phyloP scores from a whole-genome alignment of 2,888 invertebrate species.

The Schizaphis graminum region DNA sequence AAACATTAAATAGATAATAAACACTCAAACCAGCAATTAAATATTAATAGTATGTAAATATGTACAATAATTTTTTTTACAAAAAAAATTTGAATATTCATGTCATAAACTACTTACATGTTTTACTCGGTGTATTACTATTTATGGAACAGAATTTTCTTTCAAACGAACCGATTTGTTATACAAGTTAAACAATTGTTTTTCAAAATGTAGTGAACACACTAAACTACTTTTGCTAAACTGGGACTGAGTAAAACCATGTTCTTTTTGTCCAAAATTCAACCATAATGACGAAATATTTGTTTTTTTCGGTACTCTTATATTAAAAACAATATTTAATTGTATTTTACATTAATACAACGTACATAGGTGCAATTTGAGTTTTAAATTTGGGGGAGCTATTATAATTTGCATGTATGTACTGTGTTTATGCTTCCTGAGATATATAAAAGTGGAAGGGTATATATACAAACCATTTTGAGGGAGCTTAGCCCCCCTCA shows the following conservation, averaged over 20 bases:
- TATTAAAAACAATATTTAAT: neutral
- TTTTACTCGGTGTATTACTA: neutral
- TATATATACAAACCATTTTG: no score
- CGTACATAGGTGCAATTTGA: no score
- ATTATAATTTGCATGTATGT: no score
- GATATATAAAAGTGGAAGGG: no score
- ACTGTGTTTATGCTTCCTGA: no score
- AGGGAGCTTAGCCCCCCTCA: no score
- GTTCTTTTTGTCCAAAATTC: neutral
- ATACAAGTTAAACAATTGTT: neutral
- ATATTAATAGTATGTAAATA: neutral
- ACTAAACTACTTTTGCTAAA: neutral
- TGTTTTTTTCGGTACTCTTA: neutral
- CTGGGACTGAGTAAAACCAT: neutral
- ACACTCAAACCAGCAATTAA: neutral
- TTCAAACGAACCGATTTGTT: neutral
- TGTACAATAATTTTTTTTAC: neutral
- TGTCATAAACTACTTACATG: neutral
- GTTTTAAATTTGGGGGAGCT: no score
- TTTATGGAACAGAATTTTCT: neutral
- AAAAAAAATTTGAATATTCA: neutral
- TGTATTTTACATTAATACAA: neutral
- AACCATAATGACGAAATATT: neutral
- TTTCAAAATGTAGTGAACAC: neutral
- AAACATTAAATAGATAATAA: neutral